Conservation (phyloP, 2,888 invertebrate genomes). For the Drosophila nigricruria region DNA sequence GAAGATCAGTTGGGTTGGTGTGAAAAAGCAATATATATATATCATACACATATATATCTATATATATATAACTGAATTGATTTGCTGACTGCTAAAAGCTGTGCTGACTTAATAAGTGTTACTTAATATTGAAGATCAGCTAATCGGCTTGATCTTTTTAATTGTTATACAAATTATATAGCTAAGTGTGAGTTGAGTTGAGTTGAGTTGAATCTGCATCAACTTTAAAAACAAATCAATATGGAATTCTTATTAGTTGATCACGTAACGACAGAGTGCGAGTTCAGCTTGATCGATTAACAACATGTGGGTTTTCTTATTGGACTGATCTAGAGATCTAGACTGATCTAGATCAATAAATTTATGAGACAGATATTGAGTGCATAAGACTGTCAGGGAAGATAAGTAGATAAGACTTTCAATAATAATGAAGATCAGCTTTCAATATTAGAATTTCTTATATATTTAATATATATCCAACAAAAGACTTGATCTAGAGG, state of each 20-base stretch:
- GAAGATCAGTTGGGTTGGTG: neutral
- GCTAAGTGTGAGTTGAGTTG: neutral
- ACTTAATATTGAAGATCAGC: constrained; percentile 11
- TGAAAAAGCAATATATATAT: neutral
- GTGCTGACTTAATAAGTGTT: constrained; percentile 15
- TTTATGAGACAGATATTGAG: neutral
- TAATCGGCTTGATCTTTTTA: constrained; percentile 4
- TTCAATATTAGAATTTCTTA: too few species aligned
- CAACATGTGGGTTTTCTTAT: neutral
- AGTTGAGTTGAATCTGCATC: neutral
- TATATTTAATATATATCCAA: neutral
- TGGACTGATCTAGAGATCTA: neutral
- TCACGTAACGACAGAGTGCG: constrained; percentile 2
- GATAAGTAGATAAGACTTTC: neutral
- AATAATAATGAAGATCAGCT: neutral
- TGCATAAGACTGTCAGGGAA: too few species aligned
- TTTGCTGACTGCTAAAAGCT: neutral
- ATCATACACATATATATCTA: neutral
- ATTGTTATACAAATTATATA: constrained; percentile 7
- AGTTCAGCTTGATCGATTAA: constrained; percentile 5
- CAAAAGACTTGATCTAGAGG: neutral
- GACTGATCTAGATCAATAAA: neutral
- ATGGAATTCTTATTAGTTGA: neutral
- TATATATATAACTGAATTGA: neutral
- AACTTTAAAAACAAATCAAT: neutral